These are phyloP conservation scores for Panagrolaimus sp. DNA, from an alignment of 1,140 invertebrate species.

Conservation along the genomic window DNA sequence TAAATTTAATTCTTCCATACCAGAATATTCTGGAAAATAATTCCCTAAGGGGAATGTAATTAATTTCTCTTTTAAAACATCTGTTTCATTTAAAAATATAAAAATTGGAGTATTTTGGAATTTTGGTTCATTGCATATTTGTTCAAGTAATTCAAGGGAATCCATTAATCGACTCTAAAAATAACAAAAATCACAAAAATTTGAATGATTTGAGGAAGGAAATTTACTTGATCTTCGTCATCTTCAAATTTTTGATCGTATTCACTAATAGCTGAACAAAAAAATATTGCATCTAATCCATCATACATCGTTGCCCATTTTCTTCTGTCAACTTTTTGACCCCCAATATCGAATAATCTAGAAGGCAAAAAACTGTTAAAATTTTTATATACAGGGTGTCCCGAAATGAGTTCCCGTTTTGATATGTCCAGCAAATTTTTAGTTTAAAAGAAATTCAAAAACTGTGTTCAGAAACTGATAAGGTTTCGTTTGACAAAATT, in stretches of 20 bases:
- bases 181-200: background rate
- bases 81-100: constrained; percentile 64
- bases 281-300: constrained; percentile 20
- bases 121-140: background rate
- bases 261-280: constrained; percentile 22
- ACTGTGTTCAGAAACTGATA: too few relatives aligned
- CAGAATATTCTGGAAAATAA: constrained; percentile 62
- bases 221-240: constrained; percentile 16
- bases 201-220: background rate
- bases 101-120: constrained; percentile 62
- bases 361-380: too few relatives aligned
- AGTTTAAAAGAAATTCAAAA: too few relatives aligned
- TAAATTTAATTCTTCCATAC: constrained; percentile 27
- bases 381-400: too few relatives aligned
- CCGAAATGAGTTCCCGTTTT: too few relatives aligned
- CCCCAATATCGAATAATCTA: constrained; percentile 23
- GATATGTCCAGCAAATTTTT: too few relatives aligned
- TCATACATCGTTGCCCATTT: constrained; percentile 20
- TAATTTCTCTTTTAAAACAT: constrained; percentile 64
- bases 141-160: constrained; percentile 17
- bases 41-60: constrained; percentile 60
- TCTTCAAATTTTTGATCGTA: constrained; percentile 26
- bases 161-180: constrained; percentile 21
- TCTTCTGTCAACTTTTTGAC: constrained; percentile 21
- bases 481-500: too few relatives aligned